A percentile compares a stretch with the other conserved stretches of the same genome.
Evolutionary conservation across 1,140 invertebrate genomes (phyloP).

Genomic region (Ceratosolen fusciceps): DNA sequence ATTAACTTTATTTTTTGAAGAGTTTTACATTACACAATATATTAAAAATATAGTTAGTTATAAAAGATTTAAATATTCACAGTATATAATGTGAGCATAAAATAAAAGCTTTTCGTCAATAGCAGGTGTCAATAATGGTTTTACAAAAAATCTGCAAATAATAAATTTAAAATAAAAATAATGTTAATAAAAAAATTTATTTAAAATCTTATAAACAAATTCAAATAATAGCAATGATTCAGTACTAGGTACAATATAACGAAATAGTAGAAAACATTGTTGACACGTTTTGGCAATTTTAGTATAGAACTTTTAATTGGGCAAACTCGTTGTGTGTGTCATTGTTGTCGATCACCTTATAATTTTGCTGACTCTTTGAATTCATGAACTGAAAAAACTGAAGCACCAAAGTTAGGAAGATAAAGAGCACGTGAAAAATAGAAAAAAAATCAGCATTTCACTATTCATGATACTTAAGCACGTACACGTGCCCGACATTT

Average conservation of each 20-base stretch:
- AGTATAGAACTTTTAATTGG: slow-evolving; percentile 29
- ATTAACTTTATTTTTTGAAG: too few relatives aligned
- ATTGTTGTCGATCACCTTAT: slow-evolving; percentile 23
- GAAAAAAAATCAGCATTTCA: background rate
- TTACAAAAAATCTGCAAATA: background rate
- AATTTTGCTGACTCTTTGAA: slow-evolving; percentile 28
- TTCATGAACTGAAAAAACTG: slow-evolving; percentile 12
- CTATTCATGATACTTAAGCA: slow-evolving; percentile 25
- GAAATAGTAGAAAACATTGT: background rate
- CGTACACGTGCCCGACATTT: slow-evolving; percentile 36
- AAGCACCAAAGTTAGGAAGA: background rate
- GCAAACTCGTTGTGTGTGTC: background rate
- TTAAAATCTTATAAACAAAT: background rate
- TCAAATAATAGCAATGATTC: background rate
- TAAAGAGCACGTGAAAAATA: background rate
- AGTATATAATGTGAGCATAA: too few relatives aligned
- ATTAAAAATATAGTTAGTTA: too few relatives aligned
- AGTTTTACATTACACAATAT: too few relatives aligned
- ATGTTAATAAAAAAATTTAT: background rate
- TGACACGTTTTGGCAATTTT: slow-evolving; percentile 35
- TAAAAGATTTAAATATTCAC: too few relatives aligned
- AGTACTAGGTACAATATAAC: background rate
- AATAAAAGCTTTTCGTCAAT: too few relatives aligned
- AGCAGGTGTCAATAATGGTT: too few relatives aligned
- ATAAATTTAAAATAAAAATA: background rate